Evolutionary conservation across 1,140 invertebrate species (phyloP).

Genomic region (Bombus difficillimus): DNA sequence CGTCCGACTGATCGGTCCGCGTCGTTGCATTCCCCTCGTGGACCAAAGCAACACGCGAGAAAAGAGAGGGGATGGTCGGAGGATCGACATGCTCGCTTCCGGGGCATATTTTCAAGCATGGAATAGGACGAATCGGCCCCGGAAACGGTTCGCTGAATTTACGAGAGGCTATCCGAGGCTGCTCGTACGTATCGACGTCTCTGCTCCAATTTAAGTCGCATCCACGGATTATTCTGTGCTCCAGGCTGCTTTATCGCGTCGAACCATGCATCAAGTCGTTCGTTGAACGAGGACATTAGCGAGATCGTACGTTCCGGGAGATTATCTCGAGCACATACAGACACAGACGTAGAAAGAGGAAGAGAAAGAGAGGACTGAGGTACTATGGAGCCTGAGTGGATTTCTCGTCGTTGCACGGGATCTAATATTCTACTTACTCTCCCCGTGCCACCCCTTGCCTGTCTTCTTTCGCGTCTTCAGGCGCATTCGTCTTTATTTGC

Average conservation of each 20-base stretch:
- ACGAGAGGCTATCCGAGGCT: constrained; percentile 38
- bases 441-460: not conserved
- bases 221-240: constrained; percentile 34
- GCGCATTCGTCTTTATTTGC: constrained; percentile 42
- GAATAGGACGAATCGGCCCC: constrained; percentile 18
- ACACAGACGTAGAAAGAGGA: not conserved
- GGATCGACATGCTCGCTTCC: not conserved
- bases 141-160: constrained; percentile 56
- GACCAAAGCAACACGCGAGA: constrained; percentile 11
- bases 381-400: not conserved
- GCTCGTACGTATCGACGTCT: constrained; percentile 33
- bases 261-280: constrained; percentile 8
- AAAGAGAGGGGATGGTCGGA: not conserved
- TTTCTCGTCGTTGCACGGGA: not conserved
- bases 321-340: constrained; percentile 8
- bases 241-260: constrained; percentile 17
- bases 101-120: constrained; percentile 53
- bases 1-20: constrained; percentile 24
- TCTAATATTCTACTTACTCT: constrained; percentile 26
- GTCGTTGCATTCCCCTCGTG: constrained; percentile 29
- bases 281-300: constrained; percentile 34
- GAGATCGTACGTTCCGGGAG: constrained; percentile 43
- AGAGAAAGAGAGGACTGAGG: not conserved
- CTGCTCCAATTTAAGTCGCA: constrained; percentile 40
- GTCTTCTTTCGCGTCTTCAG: constrained; percentile 20